Percentiles rank a stretch among this genome's conserved stretches.
phyloP scores from a whole-genome alignment of 92 coral and sea anemone genomes.

The Epizoanthus illoricatus region DNA sequence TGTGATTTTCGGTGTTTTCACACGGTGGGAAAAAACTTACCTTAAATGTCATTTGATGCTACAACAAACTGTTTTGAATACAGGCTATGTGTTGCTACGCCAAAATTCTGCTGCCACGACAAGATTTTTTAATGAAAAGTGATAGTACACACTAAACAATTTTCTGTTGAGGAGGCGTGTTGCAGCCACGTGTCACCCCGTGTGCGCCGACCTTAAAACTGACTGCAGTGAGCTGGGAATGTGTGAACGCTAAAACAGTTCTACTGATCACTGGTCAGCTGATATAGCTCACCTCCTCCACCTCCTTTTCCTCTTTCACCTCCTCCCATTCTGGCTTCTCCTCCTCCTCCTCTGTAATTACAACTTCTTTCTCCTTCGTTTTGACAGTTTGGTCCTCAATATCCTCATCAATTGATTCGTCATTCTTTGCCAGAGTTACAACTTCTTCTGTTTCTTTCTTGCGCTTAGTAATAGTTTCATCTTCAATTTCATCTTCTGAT shows the following conservation, averaged over 20 bases:
- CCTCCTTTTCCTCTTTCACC: slow-evolving; percentile 40
- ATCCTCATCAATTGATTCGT: not conserved
- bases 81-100: too few species aligned
- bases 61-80: too few species aligned
- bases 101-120: too few species aligned
- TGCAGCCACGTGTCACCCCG: too few species aligned
- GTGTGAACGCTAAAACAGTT: not conserved
- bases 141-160: too few species aligned
- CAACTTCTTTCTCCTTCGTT: not conserved
- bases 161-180: too few species aligned
- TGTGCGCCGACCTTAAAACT: too few species aligned
- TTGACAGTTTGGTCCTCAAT: not conserved
- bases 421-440: not conserved
- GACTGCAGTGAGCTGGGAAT: not conserved
- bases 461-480: slow-evolving; percentile 57
- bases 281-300: slow-evolving; percentile 42
- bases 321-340: slow-evolving; percentile 19
- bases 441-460: slow-evolving; percentile 24
- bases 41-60: too few species aligned
- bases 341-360: not conserved
- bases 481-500: slow-evolving; percentile 60
- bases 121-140: too few species aligned
- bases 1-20: too few species aligned
- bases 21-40: too few species aligned
- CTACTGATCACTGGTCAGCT: slow-evolving; percentile 16